Conservation (phyloP, 2,888 invertebrate species). For the Nebria salina region DNA sequence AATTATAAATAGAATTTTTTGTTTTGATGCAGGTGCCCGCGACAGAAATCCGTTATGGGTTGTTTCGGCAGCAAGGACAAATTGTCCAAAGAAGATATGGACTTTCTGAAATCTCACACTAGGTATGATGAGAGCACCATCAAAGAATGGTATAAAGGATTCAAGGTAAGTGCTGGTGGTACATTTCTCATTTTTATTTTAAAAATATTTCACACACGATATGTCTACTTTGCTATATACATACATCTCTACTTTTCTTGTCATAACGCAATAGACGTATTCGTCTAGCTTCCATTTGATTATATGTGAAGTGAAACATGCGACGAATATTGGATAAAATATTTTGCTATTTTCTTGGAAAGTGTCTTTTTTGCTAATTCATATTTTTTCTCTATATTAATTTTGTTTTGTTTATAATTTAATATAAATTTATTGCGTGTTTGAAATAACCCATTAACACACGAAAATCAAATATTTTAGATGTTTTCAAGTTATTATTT, state of each 20-base stretch:
- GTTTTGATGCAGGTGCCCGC: constrained; percentile 59
- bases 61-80: constrained; percentile 97
- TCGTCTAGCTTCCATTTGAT: background rate
- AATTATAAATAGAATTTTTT: constrained; percentile 16
- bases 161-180: constrained; percentile 80
- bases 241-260: background rate
- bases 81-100: constrained; percentile 97
- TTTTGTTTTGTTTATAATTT: too few relatives aligned
- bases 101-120: constrained; percentile 97
- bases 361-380: too few relatives aligned
- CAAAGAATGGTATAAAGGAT: constrained; percentile 99
- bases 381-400: too few relatives aligned
- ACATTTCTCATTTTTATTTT: background rate
- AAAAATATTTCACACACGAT: background rate
- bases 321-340: too few relatives aligned
- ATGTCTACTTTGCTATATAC: background rate
- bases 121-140: constrained; percentile 98
- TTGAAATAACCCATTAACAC: too few relatives aligned
- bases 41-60: constrained; percentile 73
- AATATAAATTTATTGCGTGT: too few relatives aligned
- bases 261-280: background rate
- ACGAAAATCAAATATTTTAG: too few relatives aligned
- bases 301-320: background rate
- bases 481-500: too few relatives aligned
- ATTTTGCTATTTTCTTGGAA: too few relatives aligned